Evolutionary conservation across 2,888 invertebrate species (phyloP).

Genomic region (Muscina levida): DNA sequence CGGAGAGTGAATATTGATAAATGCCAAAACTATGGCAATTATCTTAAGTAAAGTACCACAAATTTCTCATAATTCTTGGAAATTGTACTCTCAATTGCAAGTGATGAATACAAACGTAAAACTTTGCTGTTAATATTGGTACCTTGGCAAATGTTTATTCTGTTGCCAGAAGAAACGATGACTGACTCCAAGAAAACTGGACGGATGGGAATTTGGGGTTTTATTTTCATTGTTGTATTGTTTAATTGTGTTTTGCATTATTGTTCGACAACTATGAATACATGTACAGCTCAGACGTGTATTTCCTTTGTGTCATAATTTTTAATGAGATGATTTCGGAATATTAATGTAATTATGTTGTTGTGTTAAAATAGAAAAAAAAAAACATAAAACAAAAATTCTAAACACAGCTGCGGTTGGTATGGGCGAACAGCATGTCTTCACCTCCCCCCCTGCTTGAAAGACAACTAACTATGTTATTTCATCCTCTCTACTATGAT

Average conservation of each 20-base stretch:
- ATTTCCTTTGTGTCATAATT: background rate
- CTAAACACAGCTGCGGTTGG: background rate
- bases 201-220: conserved; percentile 10
- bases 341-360: conserved; percentile 34
- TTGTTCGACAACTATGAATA: no score
- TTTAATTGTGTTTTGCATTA: background rate
- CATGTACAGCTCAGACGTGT: background rate
- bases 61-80: no score
- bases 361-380: no score
- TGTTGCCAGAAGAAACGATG: background rate
- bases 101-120: no score
- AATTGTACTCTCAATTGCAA: no score
- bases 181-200: conserved; percentile 16
- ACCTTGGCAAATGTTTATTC: no score
- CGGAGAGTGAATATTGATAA: no score
- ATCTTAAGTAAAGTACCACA: no score
- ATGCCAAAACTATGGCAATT: no score
- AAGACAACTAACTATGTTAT: background rate
- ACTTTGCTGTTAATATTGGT: no score
- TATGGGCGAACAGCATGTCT: background rate
- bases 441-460: background rate
- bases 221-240: conserved; percentile 2
- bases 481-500: no score
- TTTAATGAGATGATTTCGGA: conserved; percentile 23
- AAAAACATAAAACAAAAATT: no score